These are phyloP conservation scores for Pristionchus maxplancki DNA, from an alignment of 2,888 invertebrate genomes.

Conservation along the genomic window DNA sequence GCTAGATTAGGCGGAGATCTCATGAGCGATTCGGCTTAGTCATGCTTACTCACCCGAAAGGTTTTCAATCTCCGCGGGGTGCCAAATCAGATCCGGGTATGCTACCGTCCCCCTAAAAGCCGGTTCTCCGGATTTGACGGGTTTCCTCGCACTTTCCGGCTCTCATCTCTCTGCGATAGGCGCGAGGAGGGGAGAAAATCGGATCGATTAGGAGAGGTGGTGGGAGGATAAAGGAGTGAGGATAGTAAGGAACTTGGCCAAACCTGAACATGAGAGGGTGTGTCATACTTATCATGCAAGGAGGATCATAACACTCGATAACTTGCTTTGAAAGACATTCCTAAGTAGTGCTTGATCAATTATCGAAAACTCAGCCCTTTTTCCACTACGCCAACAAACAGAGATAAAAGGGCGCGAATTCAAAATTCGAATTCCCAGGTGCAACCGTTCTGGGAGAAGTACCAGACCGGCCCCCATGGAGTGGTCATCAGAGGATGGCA, in stretches of 20 bases:
- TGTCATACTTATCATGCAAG: neutral
- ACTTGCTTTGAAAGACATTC: neutral
- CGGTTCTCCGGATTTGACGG: slow-evolving; percentile 34
- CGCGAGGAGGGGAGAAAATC: slow-evolving; percentile 42
- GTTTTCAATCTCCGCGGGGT: neutral
- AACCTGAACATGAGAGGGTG: neutral
- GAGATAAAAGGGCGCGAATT: neutral
- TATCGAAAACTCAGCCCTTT: neutral
- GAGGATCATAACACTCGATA: neutral
- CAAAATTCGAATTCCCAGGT: slow-evolving; percentile 52
- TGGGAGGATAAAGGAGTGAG: neutral
- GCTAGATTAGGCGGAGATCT: neutral
- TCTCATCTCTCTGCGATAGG: neutral
- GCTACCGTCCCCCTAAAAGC: neutral
- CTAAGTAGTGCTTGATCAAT: no score
- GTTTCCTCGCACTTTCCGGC: slow-evolving; percentile 43
- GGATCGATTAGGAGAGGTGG: neutral
- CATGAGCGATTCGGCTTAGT: neutral
- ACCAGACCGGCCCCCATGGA: slow-evolving; percentile 75
- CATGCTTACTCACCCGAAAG: neutral
- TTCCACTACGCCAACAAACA: neutral
- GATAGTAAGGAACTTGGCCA: neutral
- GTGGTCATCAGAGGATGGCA: slow-evolving; percentile 77
- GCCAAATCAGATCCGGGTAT: neutral
- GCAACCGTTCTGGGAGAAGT: slow-evolving; percentile 77